Conservation (phyloP, 2,888 invertebrate species). For the Leptarthrus brevirostris region DNA sequence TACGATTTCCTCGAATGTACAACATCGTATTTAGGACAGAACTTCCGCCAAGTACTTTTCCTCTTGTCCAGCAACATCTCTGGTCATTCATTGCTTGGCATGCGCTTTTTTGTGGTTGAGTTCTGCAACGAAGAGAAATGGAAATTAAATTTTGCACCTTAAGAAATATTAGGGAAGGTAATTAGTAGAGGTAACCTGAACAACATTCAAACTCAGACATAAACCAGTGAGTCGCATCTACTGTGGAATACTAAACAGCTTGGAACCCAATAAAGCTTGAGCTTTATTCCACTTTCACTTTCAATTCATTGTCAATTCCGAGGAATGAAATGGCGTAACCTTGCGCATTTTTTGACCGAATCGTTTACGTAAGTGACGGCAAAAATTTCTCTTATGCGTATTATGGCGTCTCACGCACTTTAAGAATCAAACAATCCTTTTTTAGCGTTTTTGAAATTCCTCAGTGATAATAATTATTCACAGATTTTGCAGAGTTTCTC, state of each 20-base stretch:
- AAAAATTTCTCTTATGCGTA: background rate
- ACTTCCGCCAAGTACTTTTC: slow-evolving; percentile 88
- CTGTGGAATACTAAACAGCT: background rate
- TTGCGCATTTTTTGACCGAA: background rate
- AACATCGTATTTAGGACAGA: slow-evolving; percentile 92
- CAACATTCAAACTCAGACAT: too few species aligned
- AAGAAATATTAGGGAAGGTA: too few species aligned
- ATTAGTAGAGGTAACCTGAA: too few species aligned
- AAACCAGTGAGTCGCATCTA: background rate
- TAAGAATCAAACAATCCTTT: too few species aligned
- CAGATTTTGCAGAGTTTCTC: too few species aligned
- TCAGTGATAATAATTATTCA: too few species aligned
- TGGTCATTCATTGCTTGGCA: slow-evolving; percentile 89
- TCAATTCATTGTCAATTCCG: background rate
- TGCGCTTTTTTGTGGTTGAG: slow-evolving; percentile 84
- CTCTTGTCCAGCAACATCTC: slow-evolving; percentile 89
- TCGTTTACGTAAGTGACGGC: background rate
- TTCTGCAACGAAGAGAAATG: slow-evolving; percentile 70
- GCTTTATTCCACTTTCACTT: background rate
- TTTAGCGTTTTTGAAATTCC: too few species aligned
- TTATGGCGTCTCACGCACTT: too few species aligned
- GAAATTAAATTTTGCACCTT: too few species aligned
- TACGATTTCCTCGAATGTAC: slow-evolving; percentile 87
- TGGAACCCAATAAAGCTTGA: background rate
- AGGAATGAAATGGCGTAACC: background rate